A percentile compares a stretch with the other conserved stretches of the same genome.
These are phyloP conservation scores for Tachypleus tridentatus DNA, from an alignment of 1,140 invertebrate species.

Conservation along the genomic window DNA sequence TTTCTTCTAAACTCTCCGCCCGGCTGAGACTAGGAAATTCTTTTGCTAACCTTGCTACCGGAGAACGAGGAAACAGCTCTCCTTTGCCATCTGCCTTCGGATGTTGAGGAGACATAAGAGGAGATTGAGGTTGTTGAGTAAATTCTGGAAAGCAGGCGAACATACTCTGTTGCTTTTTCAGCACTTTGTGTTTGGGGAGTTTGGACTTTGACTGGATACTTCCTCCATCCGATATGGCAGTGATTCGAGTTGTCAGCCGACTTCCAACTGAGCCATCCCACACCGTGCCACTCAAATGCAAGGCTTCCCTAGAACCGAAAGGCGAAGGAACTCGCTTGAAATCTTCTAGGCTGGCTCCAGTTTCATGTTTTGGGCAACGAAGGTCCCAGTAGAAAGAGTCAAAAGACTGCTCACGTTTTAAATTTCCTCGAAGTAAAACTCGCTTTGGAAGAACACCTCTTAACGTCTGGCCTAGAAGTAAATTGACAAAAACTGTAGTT, in stretches of 20 bases:
- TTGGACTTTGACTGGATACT: constrained; percentile 13
- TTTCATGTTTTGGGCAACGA: constrained; percentile 14
- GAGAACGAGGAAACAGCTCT: too few species aligned
- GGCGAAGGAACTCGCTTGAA: constrained; percentile 17
- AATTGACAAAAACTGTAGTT: too few species aligned
- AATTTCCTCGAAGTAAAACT: constrained; percentile 18
- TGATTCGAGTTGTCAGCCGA: not conserved
- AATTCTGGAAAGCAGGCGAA: constrained; percentile 25
- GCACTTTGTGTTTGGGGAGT: constrained; percentile 26
- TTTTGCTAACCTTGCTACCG: too few species aligned
- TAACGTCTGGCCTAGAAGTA: constrained; percentile 14
- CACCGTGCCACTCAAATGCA: constrained; percentile 16
- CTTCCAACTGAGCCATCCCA: constrained; percentile 15
- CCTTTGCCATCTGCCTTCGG: not conserved
- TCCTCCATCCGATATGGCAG: not conserved
- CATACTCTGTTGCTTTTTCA: constrained; percentile 29
- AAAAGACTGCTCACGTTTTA: constrained; percentile 27
- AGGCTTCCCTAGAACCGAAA: constrained; percentile 24
- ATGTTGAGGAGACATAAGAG: constrained; percentile 5
- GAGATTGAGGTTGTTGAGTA: constrained; percentile 3
- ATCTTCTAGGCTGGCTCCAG: constrained; percentile 16
- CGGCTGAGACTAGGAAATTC: too few species aligned
- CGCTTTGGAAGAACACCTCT: constrained; percentile 20
- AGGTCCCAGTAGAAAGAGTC: constrained; percentile 28
- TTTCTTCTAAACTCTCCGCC: too few species aligned